Evolutionary conservation across 1,140 invertebrate species (phyloP).

Genomic region (Macrobrachium rosenbergii): DNA sequence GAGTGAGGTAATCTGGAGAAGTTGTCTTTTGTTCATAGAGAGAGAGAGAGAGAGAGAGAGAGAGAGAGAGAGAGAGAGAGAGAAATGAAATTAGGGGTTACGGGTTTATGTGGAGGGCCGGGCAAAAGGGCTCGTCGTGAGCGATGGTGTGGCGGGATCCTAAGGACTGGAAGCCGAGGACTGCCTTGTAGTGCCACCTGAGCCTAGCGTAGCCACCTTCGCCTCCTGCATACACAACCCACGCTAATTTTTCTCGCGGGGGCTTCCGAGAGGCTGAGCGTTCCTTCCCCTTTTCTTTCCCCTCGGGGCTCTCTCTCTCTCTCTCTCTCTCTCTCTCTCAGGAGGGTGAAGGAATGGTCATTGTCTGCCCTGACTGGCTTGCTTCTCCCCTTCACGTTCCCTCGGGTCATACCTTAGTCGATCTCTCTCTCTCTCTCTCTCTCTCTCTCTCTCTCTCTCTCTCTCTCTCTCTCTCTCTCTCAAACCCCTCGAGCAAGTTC

Average conservation of each 20-base stretch:
- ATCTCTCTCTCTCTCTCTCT: background rate
- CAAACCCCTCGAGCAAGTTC: background rate
- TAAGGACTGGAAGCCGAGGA: constrained; percentile 41
- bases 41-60: background rate
- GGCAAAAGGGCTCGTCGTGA: background rate
- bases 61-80: background rate
- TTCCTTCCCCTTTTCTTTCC: background rate
- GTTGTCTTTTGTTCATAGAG: background rate
- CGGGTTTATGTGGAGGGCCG: background rate
- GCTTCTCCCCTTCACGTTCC: constrained; percentile 3
- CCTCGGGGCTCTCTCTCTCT: background rate
- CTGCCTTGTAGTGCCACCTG: constrained; percentile 32
- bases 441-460: background rate
- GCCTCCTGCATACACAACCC: constrained; percentile 62
- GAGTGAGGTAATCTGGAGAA: background rate
- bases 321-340: background rate
- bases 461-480: background rate
- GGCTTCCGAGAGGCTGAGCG: constrained; percentile 13
- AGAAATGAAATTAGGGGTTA: too few relatives aligned
- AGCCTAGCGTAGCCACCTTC: constrained; percentile 32
- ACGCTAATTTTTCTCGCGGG: constrained; percentile 61
- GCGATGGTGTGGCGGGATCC: constrained; percentile 49
- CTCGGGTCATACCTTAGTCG: background rate
- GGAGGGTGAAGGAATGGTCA: too few relatives aligned
- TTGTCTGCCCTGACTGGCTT: background rate